These are phyloP conservation scores for Numida meleagris DNA, from an alignment of 2,113 vertebrate species.

Conservation along the genomic window DNA sequence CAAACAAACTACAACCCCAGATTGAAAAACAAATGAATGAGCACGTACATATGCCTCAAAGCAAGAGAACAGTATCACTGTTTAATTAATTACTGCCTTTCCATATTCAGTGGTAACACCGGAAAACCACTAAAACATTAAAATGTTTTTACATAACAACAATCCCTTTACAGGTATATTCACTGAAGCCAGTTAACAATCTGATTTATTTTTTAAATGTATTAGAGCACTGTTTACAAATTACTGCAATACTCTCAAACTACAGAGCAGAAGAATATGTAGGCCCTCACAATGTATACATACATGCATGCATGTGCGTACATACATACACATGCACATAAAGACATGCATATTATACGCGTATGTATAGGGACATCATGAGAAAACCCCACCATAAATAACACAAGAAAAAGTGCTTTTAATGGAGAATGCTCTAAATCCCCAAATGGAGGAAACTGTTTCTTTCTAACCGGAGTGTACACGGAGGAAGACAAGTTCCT, in stretches of 20 bases:
- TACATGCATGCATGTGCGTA: neutral
- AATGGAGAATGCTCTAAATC: neutral
- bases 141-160: neutral
- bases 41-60: neutral
- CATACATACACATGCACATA: neutral
- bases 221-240: neutral
- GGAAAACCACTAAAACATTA: neutral
- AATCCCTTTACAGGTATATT: neutral
- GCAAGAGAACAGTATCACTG: too few relatives aligned
- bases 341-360: neutral
- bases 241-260: neutral
- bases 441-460: neutral
- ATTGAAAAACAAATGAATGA: neutral
- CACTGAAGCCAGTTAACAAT: neutral
- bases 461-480: neutral
- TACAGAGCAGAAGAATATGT: neutral
- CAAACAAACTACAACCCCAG: neutral
- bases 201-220: rapidly evolving
- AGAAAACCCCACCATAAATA: neutral
- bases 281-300: neutral
- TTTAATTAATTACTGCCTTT: neutral
- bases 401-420: neutral
- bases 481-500: neutral
- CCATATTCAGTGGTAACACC: neutral
- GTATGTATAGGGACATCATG: rapidly evolving